A percentile compares a stretch with the other conserved stretches of the same genome.
These are phyloP conservation scores for Saccostrea cuccullata DNA, from an alignment of 1,140 invertebrate species.

Conservation along the genomic window DNA sequence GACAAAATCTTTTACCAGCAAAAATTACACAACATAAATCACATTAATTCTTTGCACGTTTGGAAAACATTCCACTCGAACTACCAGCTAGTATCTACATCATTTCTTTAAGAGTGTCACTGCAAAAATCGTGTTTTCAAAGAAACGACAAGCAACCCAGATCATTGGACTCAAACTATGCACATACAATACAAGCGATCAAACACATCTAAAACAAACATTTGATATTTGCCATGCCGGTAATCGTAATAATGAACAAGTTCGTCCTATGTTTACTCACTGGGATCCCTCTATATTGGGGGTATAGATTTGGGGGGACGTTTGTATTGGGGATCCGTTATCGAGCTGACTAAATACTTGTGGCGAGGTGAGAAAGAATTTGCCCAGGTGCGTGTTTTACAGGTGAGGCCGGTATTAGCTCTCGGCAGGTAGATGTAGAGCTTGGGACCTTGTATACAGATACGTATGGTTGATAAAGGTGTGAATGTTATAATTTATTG, in stretches of 20 bases:
- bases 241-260: constrained; percentile 14
- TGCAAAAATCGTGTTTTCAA: not conserved
- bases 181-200: not conserved
- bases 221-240: not conserved
- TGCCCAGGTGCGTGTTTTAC: not conserved
- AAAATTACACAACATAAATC: too few relatives aligned
- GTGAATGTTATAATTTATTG: not conserved
- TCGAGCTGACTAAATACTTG: constrained; percentile 28
- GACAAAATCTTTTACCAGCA: too few relatives aligned
- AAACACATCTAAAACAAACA: constrained; percentile 15
- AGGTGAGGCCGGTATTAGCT: not conserved
- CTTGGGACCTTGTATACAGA: not conserved
- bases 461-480: not conserved
- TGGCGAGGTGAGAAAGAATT: not conserved
- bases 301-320: not conserved
- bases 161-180: not conserved
- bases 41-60: too few relatives aligned
- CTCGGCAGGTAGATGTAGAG: not conserved
- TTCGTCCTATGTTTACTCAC: not conserved
- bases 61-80: not conserved
- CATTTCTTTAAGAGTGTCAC: not conserved
- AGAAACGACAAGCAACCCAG: not conserved
- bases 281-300: not conserved
- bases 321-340: not conserved
- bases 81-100: not conserved